Conservation (phyloP, 2,113 vertebrate genomes). For the Anser cygnoides region DNA sequence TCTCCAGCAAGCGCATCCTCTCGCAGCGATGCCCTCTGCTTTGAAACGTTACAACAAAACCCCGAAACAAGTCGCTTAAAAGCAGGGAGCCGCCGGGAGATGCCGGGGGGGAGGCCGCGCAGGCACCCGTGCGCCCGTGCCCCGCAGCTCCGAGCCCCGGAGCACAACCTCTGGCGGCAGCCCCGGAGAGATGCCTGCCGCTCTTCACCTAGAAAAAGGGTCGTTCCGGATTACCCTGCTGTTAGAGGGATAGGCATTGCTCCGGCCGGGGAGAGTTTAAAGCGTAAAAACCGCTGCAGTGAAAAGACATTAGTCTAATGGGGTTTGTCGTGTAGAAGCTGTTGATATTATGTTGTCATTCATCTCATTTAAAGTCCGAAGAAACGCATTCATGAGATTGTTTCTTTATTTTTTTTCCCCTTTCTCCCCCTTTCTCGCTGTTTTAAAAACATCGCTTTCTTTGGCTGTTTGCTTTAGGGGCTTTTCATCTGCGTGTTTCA, state of each 20-base stretch:
- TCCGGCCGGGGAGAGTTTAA: slow-evolving; percentile 11
- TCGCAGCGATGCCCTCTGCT: neutral
- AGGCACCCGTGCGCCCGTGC: neutral
- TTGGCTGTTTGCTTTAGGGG: slow-evolving; percentile 87
- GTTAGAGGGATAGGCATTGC: neutral
- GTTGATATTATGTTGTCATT: slow-evolving; percentile 76
- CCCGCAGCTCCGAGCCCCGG: neutral
- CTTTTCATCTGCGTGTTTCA: slow-evolving; percentile 78
- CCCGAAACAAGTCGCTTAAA: neutral
- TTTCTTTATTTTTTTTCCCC: slow-evolving; percentile 78
- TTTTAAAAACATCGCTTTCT: slow-evolving; percentile 77
- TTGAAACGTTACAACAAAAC: neutral
- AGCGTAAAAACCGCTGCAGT: slow-evolving; percentile 53
- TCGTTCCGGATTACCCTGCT: slow-evolving; percentile 48
- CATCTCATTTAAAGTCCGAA: slow-evolving; percentile 73
- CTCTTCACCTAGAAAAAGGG: neutral
- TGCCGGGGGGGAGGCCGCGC: neutral
- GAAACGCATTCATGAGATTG: slow-evolving; percentile 83
- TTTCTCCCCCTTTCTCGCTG: slow-evolving; percentile 74
- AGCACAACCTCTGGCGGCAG: neutral
- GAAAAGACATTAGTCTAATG: slow-evolving; percentile 70
- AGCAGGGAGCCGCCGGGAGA: neutral
- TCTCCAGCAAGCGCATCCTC: neutral
- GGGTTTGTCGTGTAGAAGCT: slow-evolving; percentile 66
- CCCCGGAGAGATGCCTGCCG: neutral